Percentiles rank a stretch among this genome's conserved stretches.
These are phyloP conservation scores for Lingula anatina DNA, from an alignment of 2,888 invertebrate genomes.

Conservation along the genomic window DNA sequence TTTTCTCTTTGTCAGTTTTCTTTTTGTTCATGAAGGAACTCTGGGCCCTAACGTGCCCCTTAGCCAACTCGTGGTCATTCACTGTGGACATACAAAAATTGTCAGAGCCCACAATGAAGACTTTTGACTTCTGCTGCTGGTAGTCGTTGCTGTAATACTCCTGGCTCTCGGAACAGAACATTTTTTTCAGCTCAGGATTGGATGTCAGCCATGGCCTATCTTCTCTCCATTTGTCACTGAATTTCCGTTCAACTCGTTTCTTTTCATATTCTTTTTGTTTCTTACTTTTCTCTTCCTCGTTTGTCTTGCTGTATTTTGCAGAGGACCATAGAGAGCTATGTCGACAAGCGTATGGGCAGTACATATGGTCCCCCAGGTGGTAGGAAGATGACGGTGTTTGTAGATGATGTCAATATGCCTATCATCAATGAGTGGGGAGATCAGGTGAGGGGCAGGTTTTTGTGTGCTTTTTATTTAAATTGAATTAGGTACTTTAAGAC, in stretches of 20 bases:
- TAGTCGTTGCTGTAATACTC: no score
- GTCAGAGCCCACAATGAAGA: no score
- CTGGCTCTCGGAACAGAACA: no score
- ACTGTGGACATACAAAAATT: no score
- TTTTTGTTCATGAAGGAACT: no score
- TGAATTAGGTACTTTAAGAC: no score
- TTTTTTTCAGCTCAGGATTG: no score
- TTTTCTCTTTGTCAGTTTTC: no score
- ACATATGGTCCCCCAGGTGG: slow-evolving; percentile 83
- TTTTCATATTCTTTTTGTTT: background rate
- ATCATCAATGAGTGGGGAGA: slow-evolving; percentile 88
- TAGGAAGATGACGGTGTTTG: slow-evolving; percentile 78
- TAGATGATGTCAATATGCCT: slow-evolving; percentile 90
- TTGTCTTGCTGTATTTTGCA: no score
- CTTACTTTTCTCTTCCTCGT: background rate
- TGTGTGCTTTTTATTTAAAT: background rate
- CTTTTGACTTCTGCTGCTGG: no score
- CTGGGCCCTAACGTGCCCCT: no score
- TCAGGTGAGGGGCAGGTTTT: slow-evolving; percentile 57
- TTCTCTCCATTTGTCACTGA: background rate
- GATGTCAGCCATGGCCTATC: background rate
- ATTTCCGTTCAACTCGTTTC: background rate
- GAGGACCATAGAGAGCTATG: slow-evolving; percentile 82
- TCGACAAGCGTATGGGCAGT: slow-evolving; percentile 82
- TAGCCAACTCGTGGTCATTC: no score